Base-by-base conservation (phyloP, 2,797 vertebrate species). In the Syngnathus acus region DNA sequence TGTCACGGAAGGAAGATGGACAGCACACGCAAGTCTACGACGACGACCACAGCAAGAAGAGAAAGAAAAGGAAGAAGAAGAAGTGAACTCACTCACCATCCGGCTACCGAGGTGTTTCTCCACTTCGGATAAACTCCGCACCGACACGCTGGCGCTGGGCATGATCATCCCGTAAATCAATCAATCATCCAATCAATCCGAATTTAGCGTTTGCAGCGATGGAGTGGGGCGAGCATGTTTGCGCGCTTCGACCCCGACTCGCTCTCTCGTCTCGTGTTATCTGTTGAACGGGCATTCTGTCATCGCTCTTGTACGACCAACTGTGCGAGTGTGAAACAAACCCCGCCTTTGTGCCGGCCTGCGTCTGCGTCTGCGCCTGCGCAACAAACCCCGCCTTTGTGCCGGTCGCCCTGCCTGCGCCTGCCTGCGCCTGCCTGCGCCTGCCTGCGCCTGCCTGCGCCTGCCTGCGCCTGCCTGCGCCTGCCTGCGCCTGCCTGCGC, bases 71-170 rank as follows among this genome's bases (percentile, higher is more conserved):
- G n/a, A 23, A 1, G 14, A 14, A 47, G 45, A 14, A 13, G 45
- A 61, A 42, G 10, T 39, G 11, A 2, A 65, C 64, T 65, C 8
- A 54, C 64, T 65, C 84, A 89, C 88, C 87, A 84, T 85, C 79
- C 80, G 83, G 78, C 80, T 69, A 79, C 69, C 76, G 82, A 86
- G 81, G 86, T 82, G 80, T 84, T 88, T 88, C 76, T 89, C 88
- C 47, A 77, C 83, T 83, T 90, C 85, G 11, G 82, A 79, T 80
- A 89, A 88, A 89, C 80, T 90, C 86, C 84, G 83, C 75, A 87
- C 86, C 48, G 87, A 79, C 68, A 86, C 81, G 75, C 71, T 85
- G 55, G 80, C 76, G 78, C 86, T 85, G 83, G 87, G 84, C 89
- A 89, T 89, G 11, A 87, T 88, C 81, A 68, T 79, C 76, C 79